phyloP scores from a whole-genome alignment of 1,140 invertebrate species.

The Lucilia cuprina region DNA sequence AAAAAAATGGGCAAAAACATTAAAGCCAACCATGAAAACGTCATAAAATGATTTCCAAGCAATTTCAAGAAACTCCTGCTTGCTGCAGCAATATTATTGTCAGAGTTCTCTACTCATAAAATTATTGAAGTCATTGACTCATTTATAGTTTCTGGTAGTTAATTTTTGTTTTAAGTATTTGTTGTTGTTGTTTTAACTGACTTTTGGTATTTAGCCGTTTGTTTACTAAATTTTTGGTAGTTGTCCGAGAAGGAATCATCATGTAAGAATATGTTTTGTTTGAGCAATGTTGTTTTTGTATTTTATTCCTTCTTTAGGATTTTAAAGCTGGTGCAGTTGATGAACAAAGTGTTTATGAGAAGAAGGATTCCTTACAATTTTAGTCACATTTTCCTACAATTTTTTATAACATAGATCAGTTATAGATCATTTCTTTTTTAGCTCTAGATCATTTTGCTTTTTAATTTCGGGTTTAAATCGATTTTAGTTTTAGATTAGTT shows the following conservation, averaged over 20 bases:
- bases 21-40: not conserved
- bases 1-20: not conserved
- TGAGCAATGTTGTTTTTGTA: not conserved
- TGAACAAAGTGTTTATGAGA: too few species aligned
- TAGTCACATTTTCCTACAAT: too few species aligned
- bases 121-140: slow-evolving; percentile 6
- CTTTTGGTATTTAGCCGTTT: not conserved
- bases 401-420: too few species aligned
- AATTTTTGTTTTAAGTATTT: not conserved
- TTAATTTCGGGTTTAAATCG: too few species aligned
- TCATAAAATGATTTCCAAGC: not conserved
- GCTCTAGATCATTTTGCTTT: too few species aligned
- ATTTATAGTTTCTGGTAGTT: not conserved
- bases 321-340: not conserved
- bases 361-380: not conserved
- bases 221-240: not conserved
- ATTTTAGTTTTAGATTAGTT: too few species aligned
- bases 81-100: not conserved
- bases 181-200: not conserved
- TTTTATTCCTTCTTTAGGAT: not conserved
- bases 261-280: not conserved
- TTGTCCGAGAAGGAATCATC: not conserved
- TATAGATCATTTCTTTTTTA: too few species aligned
- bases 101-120: not conserved
- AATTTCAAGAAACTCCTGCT: too few species aligned